These are phyloP conservation scores for Proteles cristata DNA, from an alignment of 2,113 vertebrate species.

Conservation along the genomic window DNA sequence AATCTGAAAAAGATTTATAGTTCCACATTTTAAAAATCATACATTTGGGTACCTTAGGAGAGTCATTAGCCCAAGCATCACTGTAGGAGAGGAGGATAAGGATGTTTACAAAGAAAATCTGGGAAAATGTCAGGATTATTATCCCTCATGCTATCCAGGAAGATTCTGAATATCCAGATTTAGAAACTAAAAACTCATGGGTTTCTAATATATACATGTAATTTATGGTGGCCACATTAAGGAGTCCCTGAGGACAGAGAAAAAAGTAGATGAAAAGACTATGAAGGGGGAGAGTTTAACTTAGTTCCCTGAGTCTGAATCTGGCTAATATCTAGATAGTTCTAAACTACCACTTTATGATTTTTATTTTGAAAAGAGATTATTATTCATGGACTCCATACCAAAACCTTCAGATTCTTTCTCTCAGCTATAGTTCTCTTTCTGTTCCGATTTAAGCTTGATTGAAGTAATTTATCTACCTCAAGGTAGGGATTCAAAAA, in stretches of 20 bases:
- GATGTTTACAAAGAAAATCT: neutral
- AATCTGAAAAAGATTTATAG: neutral
- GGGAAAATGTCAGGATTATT: neutral
- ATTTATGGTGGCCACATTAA: neutral
- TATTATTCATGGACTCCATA: neutral
- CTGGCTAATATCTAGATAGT: neutral
- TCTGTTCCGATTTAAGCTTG: neutral
- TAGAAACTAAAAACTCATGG: neutral
- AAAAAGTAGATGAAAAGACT: neutral
- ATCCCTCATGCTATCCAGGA: neutral
- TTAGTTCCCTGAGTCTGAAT: neutral
- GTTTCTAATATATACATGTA: neutral
- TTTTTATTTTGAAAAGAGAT: neutral
- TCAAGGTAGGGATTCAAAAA: neutral
- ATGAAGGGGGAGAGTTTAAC: neutral
- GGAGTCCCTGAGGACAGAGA: neutral
- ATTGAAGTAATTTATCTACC: neutral
- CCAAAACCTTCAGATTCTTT: neutral
- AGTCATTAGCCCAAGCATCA: neutral
- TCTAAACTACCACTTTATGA: neutral
- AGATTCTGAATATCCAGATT: neutral
- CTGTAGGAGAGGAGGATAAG: neutral
- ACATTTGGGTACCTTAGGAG: neutral
- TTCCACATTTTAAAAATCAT: neutral
- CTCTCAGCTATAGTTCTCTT: neutral